Evolutionary conservation across 2,797 vertebrate genomes (phyloP).

Genomic region (Mycteria americana): DNA sequence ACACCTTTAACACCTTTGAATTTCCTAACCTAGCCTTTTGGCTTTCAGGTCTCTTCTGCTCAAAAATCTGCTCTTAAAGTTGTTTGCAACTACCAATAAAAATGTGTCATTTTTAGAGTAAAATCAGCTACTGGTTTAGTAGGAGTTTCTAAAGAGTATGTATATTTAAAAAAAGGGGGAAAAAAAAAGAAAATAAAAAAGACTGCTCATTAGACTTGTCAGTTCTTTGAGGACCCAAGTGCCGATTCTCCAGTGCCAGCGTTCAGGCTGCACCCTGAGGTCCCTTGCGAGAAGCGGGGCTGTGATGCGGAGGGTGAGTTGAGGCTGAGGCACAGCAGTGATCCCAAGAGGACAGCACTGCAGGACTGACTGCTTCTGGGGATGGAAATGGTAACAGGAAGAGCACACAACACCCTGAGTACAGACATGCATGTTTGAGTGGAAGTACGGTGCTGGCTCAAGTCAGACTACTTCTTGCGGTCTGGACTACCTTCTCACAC

Average conservation of each 20-base stretch:
- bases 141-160: background rate
- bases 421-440: background rate
- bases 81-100: background rate
- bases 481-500: background rate
- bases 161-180: background rate
- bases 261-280: background rate
- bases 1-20: background rate
- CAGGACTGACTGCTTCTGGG: background rate
- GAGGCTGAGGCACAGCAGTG: background rate
- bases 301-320: background rate
- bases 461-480: background rate
- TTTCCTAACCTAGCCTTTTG: background rate
- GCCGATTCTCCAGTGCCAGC: background rate
- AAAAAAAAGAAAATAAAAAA: background rate
- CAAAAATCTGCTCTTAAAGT: background rate
- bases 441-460: background rate
- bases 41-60: background rate
- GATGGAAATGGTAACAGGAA: background rate
- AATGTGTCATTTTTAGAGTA: background rate
- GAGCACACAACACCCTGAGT: background rate
- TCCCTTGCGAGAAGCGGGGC: rapidly evolving
- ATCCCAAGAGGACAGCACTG: background rate
- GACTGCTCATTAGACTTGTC: background rate
- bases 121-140: background rate
- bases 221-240: background rate